These are phyloP conservation scores for Agrochola lota DNA, from an alignment of 2,888 invertebrate species.

Conservation along the genomic window DNA sequence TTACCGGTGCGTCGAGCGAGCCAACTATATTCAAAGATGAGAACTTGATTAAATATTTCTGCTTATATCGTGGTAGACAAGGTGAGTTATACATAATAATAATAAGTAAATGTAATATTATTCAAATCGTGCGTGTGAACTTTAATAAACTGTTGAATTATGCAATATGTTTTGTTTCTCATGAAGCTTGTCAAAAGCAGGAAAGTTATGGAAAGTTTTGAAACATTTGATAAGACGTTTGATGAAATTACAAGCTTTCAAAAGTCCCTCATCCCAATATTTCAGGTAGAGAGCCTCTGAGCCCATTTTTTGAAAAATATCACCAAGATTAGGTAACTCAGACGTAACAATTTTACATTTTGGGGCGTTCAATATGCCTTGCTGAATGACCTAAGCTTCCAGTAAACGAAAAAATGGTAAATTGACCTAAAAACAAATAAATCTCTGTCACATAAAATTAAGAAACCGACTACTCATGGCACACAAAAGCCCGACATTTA, in stretches of 20 bases:
- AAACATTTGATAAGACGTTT: neutral
- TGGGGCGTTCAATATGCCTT: neutral
- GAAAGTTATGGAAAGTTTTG: conserved; percentile 6
- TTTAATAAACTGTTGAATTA: conserved; percentile 50
- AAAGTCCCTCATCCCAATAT: no score
- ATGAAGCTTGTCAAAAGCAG: neutral
- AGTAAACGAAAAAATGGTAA: conserved; percentile 11
- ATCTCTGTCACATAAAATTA: conserved; percentile 50
- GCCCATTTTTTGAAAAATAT: neutral
- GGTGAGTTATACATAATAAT: conserved; percentile 1
- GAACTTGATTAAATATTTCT: conserved; percentile 51
- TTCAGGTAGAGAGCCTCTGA: neutral
- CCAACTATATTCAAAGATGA: conserved; percentile 46
- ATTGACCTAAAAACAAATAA: conserved; percentile 39
- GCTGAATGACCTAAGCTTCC: neutral
- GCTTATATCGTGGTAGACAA: conserved; percentile 34
- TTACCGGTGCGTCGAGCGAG: conserved; percentile 53
- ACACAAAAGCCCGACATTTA: conserved; percentile 25
- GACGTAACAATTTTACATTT: no score
- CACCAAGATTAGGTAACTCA: neutral
- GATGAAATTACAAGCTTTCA: neutral
- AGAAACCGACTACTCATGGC: conserved; percentile 26
- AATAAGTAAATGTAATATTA: conserved; percentile 37
- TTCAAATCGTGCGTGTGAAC: conserved; percentile 54
- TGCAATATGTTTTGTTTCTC: conserved; percentile 36